Percentiles rank a stretch among this genome's conserved stretches.
These are phyloP conservation scores for Drosophila glabriapex DNA, from an alignment of 2,888 invertebrate genomes.

Conservation along the genomic window DNA sequence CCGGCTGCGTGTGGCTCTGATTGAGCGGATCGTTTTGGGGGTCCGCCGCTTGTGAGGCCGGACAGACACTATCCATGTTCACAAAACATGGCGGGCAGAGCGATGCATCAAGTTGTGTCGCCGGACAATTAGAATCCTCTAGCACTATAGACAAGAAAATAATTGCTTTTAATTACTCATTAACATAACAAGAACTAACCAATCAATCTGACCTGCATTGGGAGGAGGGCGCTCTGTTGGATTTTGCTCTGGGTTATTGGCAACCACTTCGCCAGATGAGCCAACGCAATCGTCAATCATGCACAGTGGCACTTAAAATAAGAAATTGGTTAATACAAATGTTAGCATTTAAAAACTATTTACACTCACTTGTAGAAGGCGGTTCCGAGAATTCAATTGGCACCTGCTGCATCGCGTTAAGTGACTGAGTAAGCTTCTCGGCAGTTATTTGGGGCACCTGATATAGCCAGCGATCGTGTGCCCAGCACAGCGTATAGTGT, in stretches of 20 bases:
- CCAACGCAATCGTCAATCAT: neutral
- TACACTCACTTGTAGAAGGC: slow-evolving; percentile 1
- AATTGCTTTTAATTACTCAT: neutral
- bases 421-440: neutral
- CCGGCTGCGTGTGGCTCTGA: neutral
- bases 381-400: neutral
- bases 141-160: neutral
- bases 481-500: slow-evolving; percentile 60
- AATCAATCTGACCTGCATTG: neutral
- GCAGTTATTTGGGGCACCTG: slow-evolving; percentile 43
- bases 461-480: slow-evolving; percentile 49
- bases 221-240: neutral
- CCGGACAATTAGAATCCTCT: slow-evolving; percentile 24
- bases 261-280: neutral
- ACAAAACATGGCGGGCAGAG: slow-evolving; percentile 34
- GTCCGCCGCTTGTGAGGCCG: slow-evolving; percentile 27
- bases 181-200: too few relatives aligned
- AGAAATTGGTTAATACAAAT: accelerated
- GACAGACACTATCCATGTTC: slow-evolving; percentile 34
- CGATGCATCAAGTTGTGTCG: slow-evolving; percentile 36
- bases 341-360: accelerated
- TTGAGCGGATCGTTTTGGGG: slow-evolving; percentile 49
- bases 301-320: slow-evolving; percentile 30
- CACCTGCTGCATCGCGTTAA: neutral
- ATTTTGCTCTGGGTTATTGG: neutral